phyloP scores from a whole-genome alignment of 2,888 invertebrate species.

The Caenorhabditis afra region DNA sequence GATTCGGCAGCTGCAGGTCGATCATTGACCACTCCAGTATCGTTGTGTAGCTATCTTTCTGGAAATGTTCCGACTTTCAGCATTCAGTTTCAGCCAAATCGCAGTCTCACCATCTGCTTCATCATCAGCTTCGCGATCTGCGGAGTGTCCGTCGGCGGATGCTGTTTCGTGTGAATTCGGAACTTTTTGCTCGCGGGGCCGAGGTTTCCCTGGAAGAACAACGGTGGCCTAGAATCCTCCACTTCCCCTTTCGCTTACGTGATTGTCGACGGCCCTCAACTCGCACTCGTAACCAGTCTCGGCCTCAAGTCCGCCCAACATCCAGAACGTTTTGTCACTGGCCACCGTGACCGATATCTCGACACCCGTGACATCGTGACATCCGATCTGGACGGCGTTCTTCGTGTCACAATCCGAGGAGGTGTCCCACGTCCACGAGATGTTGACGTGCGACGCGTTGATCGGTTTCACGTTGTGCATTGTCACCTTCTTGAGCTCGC shows the following conservation, averaged over 20 bases:
- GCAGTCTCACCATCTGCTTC: conserved; percentile 64
- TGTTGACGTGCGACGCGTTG: conserved; percentile 74
- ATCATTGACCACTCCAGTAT: conserved; percentile 73
- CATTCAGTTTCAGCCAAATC: not conserved
- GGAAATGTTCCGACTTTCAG: conserved; percentile 18
- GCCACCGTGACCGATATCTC: conserved; percentile 59
- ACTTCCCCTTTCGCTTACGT: conserved; percentile 53
- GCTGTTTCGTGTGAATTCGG: conserved; percentile 67
- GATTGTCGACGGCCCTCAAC: conserved; percentile 71
- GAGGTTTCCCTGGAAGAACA: conserved; percentile 33
- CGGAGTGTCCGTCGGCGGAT: conserved; percentile 69
- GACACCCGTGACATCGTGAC: conserved; percentile 14
- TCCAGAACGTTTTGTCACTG: conserved; percentile 62
- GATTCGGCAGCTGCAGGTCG: conserved; percentile 57
- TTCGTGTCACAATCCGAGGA: conserved; percentile 54
- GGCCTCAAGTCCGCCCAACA: conserved; percentile 66
- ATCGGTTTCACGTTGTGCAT: conserved; percentile 65
- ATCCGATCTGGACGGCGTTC: conserved; percentile 52
- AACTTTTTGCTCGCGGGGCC: conserved; percentile 49
- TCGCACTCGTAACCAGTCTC: conserved; percentile 70
- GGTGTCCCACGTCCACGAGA: conserved; percentile 74
- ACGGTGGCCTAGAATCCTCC: not conserved
- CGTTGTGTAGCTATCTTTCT: conserved; percentile 68
- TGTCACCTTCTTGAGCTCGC: conserved; percentile 68
- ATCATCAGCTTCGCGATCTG: conserved; percentile 66